Evolutionary conservation across 37 sponge, comb jelly and placozoan genomes (phyloP), one percentile per base, ranked within the genome.

Genomic region (Amphimedon queenslandica): DNA sequence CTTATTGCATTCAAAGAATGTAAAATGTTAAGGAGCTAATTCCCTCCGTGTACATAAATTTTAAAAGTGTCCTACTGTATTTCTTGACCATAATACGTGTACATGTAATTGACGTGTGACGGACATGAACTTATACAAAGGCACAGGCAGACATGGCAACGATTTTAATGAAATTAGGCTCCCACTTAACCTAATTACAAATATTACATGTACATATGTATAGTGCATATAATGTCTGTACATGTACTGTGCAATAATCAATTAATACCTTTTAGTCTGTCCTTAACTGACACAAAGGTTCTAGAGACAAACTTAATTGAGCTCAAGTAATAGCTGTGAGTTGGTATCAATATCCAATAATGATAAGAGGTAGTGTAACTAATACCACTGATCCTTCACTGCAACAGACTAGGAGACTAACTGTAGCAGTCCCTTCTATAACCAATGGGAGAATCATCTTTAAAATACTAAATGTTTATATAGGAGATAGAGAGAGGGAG

Each of bases 401-500:
- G 76, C 91, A 89, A 70, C n/a, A n/a, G n/a, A n/a, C n/a, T n/a
- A n/a, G n/a, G n/a, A 90, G 90, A 4, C 84, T 85, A 42, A 96
- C 76, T n/a, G n/a, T n/a, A n/a, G n/a, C 39, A 92, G 72, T 31
- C 53, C 53, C 13, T 8, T n/a, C n/a, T n/a, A 56, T 87, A 98
- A 24, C 99, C 99, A 32, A 98, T 84, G n/a, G 99, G 91, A 4
- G 76, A 43, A 56, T 90, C 94, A 1, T 86, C 85, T 55, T 63
- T 47, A 24, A 87, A 71, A 42, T 56, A 70, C 57, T 93, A 47
- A 75, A 96, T 90, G 86, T 93, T 93, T 60, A 96, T 84, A 5
- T 85, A 76, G 36, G 4, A n/a, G 36, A 20, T 28, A 58, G 37
- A 35, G 1, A 55, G 2, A 33, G 28, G 25, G 60, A 2, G 58